Conservation (phyloP, 2,113 vertebrate genomes). For the Cyanoliseus patagonus region DNA sequence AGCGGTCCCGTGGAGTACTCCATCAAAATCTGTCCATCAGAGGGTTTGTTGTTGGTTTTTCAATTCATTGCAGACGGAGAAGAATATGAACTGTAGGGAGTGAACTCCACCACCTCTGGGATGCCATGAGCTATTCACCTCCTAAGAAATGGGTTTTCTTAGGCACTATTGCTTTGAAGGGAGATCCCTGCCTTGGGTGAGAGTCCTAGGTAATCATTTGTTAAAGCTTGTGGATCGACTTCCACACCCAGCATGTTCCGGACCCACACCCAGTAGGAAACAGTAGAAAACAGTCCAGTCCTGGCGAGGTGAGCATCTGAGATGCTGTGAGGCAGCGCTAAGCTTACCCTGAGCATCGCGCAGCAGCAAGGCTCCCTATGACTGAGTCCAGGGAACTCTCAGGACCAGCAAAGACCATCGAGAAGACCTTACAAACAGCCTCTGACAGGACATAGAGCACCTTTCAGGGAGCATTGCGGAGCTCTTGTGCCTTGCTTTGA, state of each 20-base stretch:
- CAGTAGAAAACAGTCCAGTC: neutral
- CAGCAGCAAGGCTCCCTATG: neutral
- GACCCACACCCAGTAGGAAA: neutral
- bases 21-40: neutral
- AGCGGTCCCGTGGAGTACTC: neutral
- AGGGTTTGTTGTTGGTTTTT: neutral
- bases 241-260: accelerated
- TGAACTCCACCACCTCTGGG: neutral
- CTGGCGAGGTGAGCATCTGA: accelerated
- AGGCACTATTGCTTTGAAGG: neutral
- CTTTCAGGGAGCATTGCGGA: neutral
- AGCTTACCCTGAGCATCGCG: neutral
- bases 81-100: neutral
- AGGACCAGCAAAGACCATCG: accelerated
- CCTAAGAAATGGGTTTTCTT: neutral
- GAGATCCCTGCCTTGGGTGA: neutral
- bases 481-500: neutral
- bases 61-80: neutral
- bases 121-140: neutral
- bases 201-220: neutral
- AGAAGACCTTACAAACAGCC: neutral
- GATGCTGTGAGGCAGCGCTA: neutral
- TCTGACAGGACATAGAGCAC: neutral
- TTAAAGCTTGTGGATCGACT: neutral
- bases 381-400: neutral